Evolutionary conservation across 2,888 invertebrate species (phyloP).

Genomic region (Meliscaeva auricollis): DNA sequence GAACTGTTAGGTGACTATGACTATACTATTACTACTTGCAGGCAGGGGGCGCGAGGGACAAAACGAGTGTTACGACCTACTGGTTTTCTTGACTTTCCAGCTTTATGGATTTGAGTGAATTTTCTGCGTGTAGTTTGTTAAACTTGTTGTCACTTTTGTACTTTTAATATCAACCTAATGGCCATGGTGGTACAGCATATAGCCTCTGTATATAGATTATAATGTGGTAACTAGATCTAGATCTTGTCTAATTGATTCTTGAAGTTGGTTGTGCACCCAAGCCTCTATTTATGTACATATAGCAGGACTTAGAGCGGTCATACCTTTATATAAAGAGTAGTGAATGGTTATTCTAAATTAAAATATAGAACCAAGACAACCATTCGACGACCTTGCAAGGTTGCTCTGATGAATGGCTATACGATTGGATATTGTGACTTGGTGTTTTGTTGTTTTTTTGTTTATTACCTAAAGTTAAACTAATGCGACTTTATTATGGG

Average conservation of each 20-base stretch:
- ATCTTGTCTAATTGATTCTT: constrained; percentile 68
- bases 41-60: background rate
- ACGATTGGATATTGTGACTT: constrained; percentile 14
- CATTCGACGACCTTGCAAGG: constrained; percentile 67
- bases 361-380: constrained; percentile 42
- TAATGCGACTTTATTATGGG: constrained; percentile 28
- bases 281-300: background rate
- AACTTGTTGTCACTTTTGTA: constrained; percentile 66
- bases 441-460: constrained; percentile 5
- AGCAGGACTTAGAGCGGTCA: constrained; percentile 13
- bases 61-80: background rate
- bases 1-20: background rate
- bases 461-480: background rate
- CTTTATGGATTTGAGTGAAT: too few relatives aligned
- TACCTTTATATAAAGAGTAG: background rate
- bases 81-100: constrained; percentile 47
- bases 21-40: too few relatives aligned
- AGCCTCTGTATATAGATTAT: background rate
- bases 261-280: constrained; percentile 61
- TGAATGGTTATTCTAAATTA: constrained; percentile 55
- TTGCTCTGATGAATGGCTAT: constrained; percentile 48
- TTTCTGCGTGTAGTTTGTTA: constrained; percentile 34
- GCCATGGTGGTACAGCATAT: constrained; percentile 13
- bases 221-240: constrained; percentile 63
- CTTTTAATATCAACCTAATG: constrained; percentile 9